Base-by-base conservation (phyloP, 2,113 vertebrate genomes). In the Hippocampus mohnikei region DNA sequence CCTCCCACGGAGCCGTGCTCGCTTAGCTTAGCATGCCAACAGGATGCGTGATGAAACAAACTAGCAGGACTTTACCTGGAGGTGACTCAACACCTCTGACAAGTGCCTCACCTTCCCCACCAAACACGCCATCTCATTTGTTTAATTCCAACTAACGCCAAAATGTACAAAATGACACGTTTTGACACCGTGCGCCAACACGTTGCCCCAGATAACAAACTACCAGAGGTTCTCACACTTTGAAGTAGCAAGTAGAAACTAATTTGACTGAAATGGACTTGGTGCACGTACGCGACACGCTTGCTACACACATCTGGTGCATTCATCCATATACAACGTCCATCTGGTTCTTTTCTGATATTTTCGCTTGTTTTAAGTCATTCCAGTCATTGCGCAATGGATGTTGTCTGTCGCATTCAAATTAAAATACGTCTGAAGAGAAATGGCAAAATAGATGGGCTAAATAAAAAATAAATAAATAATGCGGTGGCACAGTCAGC, bases 91-190 rank as follows among this genome's bases (percentile, higher is more conserved):
- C 58, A 29, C 27, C 58, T 33, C 15, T 60, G 58, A 60, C 58
- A 60, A 29, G 58, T 33, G 58, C 27, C 58, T 60, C 27, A 33
- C 15, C 58, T 33, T 60, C 15, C 7, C 27, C 25, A 60, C 58
- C 58, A 8, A 60, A 60, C 58, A 60, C 27, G 27, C 56, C 56
- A 59, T 59, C 56, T 29, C 58, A 33, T 60, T 60, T 60, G 58
- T 60, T 33, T 33, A 33, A 60, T 60, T 60, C 27, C 13, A 60
- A 60, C 27, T 60, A 33, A 16, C 15, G 58, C 27, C 27, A 18
- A 33, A 60, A 29, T 60, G 27, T 60, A 60, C 29, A 60, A 60
- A 60, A 60, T 60, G 58, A 60, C 55, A 58, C 55, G 4, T 58
- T 58, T 58, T 58, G 55, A 58, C 58, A 33, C 58, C 16, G 2